A percentile compares a stretch with the other conserved stretches of the same genome.
Conservation (phyloP, 2,113 vertebrate genomes). For the Pogona vitticeps region DNA sequence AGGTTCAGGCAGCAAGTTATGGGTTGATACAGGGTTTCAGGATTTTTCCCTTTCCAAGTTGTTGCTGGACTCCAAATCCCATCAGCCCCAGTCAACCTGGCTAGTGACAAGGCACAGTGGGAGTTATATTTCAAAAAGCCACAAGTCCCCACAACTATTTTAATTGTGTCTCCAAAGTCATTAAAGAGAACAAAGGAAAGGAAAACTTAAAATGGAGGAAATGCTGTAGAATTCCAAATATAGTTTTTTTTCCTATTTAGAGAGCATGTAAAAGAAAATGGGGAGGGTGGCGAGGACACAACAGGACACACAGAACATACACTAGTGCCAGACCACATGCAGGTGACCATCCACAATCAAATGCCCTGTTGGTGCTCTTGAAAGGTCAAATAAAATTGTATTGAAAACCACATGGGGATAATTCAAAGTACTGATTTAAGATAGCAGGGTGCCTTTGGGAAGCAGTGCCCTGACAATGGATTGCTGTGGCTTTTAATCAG, state of each 20-base stretch:
- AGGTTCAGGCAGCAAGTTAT: not conserved
- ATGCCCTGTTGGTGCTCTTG: constrained; percentile 51
- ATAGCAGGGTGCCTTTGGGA: constrained; percentile 51
- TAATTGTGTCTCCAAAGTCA: constrained; percentile 8
- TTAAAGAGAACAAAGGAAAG: constrained; percentile 19
- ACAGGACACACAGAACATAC: constrained; percentile 24
- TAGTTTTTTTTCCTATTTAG: not conserved
- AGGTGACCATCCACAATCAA: constrained; percentile 49
- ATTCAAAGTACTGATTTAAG: constrained; percentile 67
- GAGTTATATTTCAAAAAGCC: not conserved
- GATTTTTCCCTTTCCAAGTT: not conserved
- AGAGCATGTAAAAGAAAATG: not conserved
- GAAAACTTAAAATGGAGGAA: constrained; percentile 21
- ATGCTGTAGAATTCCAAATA: constrained; percentile 18
- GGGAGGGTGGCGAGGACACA: not conserved
- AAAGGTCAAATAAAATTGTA: constrained; percentile 66
- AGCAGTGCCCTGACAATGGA: constrained; percentile 28
- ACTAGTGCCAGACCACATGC: constrained; percentile 19
- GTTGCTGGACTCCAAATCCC: not conserved
- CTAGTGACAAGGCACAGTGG: not conserved
- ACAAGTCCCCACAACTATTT: not conserved
- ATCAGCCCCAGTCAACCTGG: not conserved
- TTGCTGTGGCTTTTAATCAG: constrained; percentile 47
- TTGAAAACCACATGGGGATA: constrained; percentile 58
- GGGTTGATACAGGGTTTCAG: constrained; percentile 2